Evolutionary conservation across 2,888 invertebrate genomes (phyloP).

Genomic region (Caenorhabditis japonica): DNA sequence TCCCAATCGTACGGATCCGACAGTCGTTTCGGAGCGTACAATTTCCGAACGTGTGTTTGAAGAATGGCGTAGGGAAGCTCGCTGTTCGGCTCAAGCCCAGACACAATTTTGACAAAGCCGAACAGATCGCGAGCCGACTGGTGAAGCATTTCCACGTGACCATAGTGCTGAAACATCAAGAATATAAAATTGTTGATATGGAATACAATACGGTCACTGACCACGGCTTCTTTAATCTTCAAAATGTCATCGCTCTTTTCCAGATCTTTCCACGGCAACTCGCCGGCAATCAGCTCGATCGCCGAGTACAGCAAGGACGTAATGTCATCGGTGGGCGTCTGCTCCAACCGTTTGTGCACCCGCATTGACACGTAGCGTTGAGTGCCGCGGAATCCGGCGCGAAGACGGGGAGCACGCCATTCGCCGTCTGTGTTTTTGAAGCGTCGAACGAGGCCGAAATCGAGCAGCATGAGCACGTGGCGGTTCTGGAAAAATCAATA

Average conservation of each 20-base stretch:
- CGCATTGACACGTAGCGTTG: slow-evolving; percentile 66
- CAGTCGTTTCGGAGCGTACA: slow-evolving; percentile 24
- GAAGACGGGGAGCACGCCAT: slow-evolving; percentile 47
- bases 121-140: slow-evolving; percentile 6
- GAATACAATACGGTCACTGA: too few species aligned
- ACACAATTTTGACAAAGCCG: slow-evolving; percentile 33
- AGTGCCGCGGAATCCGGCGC: slow-evolving; percentile 68
- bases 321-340: slow-evolving; percentile 62
- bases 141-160: slow-evolving; percentile 16
- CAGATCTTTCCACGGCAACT: slow-evolving; percentile 51
- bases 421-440: slow-evolving; percentile 56
- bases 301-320: slow-evolving; percentile 56
- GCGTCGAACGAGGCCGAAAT: slow-evolving; percentile 66
- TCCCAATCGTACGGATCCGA: slow-evolving; percentile 41
- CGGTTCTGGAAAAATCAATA: slow-evolving; percentile 40
- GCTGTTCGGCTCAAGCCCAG: slow-evolving; percentile 19
- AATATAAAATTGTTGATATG: background rate
- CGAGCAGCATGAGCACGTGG: slow-evolving; percentile 62
- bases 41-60: slow-evolving; percentile 27
- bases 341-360: slow-evolving; percentile 56
- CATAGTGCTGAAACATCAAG: slow-evolving; percentile 24
- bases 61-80: slow-evolving; percentile 43
- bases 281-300: slow-evolving; percentile 38
- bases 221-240: slow-evolving; percentile 59
- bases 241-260: slow-evolving; percentile 58